Evolutionary conservation across 2,888 invertebrate genomes (phyloP).

Genomic region (Tetranychus truncatus): DNA sequence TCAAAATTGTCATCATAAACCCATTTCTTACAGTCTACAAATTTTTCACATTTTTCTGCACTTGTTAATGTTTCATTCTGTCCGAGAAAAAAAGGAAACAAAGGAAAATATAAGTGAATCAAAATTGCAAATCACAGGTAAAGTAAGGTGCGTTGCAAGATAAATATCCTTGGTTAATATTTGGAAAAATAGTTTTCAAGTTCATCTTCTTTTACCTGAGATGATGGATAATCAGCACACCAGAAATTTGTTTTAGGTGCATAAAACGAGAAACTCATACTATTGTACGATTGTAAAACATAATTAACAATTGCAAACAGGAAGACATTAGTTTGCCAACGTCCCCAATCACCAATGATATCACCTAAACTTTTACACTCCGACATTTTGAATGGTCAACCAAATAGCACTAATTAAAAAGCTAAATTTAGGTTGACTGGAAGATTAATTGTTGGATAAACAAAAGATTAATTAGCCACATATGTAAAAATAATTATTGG

Average conservation of each 20-base stretch:
- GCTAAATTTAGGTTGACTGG: background rate
- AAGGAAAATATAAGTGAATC: background rate
- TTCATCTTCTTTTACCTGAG: background rate
- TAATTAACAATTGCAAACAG: background rate
- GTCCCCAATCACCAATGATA: constrained; percentile 10
- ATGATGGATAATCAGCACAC: constrained; percentile 10
- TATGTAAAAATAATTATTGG: no score
- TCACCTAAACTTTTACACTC: background rate
- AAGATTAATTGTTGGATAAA: background rate
- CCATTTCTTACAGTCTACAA: background rate
- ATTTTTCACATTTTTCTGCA: background rate
- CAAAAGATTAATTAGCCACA: background rate
- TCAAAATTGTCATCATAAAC: constrained; percentile 1
- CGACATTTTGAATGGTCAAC: background rate
- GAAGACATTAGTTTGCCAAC: constrained; percentile 12
- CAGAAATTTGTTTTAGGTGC: constrained; percentile 16
- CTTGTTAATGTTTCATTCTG: background rate
- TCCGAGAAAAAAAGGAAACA: background rate
- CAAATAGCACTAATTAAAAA: no score
- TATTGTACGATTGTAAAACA: constrained; percentile 9
- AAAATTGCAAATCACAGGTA: background rate
- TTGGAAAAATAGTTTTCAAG: no score
- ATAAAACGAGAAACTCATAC: constrained; percentile 13
- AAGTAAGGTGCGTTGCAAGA: no score
- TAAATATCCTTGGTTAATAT: no score